Conservation (phyloP, 2,797 vertebrate species). For the Lophotriccus pileatus region DNA sequence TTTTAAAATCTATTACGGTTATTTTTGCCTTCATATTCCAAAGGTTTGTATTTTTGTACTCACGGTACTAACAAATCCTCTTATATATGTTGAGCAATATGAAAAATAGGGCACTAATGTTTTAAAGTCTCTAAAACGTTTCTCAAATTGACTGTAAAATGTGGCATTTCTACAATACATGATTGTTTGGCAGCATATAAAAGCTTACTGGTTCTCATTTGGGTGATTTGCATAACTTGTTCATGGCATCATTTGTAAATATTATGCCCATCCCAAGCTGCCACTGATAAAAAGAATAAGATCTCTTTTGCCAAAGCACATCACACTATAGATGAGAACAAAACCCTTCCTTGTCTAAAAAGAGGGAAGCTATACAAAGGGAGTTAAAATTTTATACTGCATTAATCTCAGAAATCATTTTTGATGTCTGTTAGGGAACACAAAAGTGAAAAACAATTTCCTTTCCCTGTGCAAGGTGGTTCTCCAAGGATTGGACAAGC, state of each 20-base stretch:
- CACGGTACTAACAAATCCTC: neutral
- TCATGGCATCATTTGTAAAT: conserved; percentile 62
- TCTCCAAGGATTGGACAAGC: neutral
- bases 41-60: conserved; percentile 19
- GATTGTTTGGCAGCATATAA: conserved; percentile 53
- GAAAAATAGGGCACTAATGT: conserved; percentile 48
- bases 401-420: conserved; percentile 31
- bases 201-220: conserved; percentile 59
- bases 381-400: conserved; percentile 19
- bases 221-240: conserved; percentile 60
- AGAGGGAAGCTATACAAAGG: neutral
- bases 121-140: conserved; percentile 53
- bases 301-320: conserved; percentile 32
- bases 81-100: conserved; percentile 14
- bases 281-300: conserved; percentile 32
- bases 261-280: conserved; percentile 54
- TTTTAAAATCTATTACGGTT: conserved; percentile 18
- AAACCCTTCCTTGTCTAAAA: neutral
- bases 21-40: neutral
- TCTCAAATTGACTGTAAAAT: conserved; percentile 64
- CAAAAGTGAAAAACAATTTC: neutral
- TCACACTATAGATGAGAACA: neutral
- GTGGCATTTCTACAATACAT: conserved; percentile 22
- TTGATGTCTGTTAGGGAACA: neutral
- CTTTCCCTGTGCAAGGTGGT: neutral